Conservation (phyloP, 2,113 vertebrate genomes). For the Mobula birostris region DNA sequence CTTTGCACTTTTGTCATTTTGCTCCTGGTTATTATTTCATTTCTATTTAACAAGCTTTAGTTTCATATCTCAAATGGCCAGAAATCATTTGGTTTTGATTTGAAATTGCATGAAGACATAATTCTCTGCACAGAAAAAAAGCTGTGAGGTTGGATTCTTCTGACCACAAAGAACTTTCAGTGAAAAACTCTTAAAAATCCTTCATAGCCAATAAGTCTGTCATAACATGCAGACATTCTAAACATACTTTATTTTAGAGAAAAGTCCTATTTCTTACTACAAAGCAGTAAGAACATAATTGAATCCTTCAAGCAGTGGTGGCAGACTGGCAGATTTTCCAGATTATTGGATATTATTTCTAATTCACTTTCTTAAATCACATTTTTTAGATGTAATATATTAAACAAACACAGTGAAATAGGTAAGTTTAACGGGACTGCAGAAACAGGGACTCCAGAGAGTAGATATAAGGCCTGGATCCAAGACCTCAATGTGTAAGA, state of each 20-base stretch:
- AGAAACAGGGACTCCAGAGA: too few relatives aligned
- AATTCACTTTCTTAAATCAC: too few relatives aligned
- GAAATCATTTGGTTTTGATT: neutral
- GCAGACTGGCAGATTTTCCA: too few relatives aligned
- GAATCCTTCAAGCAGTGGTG: neutral
- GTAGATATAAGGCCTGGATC: too few relatives aligned
- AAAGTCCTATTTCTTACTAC: neutral
- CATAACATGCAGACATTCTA: neutral
- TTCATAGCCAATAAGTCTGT: neutral
- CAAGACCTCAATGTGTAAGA: too few relatives aligned
- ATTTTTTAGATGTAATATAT: too few relatives aligned
- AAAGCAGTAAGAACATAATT: neutral
- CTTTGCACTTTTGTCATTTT: neutral
- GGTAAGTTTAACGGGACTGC: too few relatives aligned
- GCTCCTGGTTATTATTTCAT: neutral
- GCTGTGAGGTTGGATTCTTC: neutral
- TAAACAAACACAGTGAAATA: too few relatives aligned
- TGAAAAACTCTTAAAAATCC: neutral
- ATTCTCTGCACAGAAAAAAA: neutral
- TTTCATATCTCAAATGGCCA: neutral
- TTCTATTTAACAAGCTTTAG: neutral
- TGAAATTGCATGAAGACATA: neutral
- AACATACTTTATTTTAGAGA: neutral
- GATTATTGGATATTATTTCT: too few relatives aligned
- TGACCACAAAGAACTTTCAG: neutral